These are phyloP conservation scores for Drosophila neotestacea DNA, from an alignment of 2,888 invertebrate species.

Conservation along the genomic window DNA sequence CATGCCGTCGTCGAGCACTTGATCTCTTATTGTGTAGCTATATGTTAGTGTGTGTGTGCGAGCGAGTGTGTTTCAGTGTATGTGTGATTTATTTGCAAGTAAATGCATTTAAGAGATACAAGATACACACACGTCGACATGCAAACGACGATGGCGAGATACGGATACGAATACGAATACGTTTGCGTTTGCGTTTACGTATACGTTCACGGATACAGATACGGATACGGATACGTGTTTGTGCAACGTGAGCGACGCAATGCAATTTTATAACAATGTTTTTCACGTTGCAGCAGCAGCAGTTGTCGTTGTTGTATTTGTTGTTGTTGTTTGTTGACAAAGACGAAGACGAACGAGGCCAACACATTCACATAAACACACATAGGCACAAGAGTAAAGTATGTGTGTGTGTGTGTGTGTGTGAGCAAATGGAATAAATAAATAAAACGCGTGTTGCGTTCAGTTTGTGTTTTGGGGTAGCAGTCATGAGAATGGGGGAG, in stretches of 20 bases:
- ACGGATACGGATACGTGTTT: slow-evolving; percentile 69
- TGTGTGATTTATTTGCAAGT: slow-evolving; percentile 78
- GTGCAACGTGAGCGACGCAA: slow-evolving; percentile 80
- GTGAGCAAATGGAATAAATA: slow-evolving; percentile 71
- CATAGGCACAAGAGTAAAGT: slow-evolving; percentile 16
- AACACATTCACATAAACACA: slow-evolving; percentile 33
- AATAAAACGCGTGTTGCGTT: slow-evolving; percentile 74
- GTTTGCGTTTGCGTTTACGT: slow-evolving; percentile 13
- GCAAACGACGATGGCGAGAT: slow-evolving; percentile 35
- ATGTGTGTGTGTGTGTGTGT: slow-evolving; percentile 35
- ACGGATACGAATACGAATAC: slow-evolving; percentile 36
- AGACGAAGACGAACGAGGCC: slow-evolving; percentile 78
- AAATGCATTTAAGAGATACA: slow-evolving; percentile 79
- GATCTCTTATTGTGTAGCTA: slow-evolving; percentile 90
- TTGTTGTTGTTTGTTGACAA: slow-evolving; percentile 70
- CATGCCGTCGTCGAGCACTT: slow-evolving; percentile 91
- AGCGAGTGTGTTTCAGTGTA: slow-evolving; percentile 48
- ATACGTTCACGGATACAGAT: slow-evolving; percentile 28
- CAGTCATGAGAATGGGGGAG: slow-evolving; percentile 13
- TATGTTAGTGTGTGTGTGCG: slow-evolving; percentile 12
- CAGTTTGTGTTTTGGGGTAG: slow-evolving; percentile 54
- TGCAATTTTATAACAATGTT: slow-evolving; percentile 81
- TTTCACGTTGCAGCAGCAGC: slow-evolving; percentile 63
- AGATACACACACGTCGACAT: slow-evolving; percentile 44
- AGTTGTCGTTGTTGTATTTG: slow-evolving; percentile 42